Base-by-base conservation (phyloP, 2,113 vertebrate species). In the Callocephalon fimbriatum region DNA sequence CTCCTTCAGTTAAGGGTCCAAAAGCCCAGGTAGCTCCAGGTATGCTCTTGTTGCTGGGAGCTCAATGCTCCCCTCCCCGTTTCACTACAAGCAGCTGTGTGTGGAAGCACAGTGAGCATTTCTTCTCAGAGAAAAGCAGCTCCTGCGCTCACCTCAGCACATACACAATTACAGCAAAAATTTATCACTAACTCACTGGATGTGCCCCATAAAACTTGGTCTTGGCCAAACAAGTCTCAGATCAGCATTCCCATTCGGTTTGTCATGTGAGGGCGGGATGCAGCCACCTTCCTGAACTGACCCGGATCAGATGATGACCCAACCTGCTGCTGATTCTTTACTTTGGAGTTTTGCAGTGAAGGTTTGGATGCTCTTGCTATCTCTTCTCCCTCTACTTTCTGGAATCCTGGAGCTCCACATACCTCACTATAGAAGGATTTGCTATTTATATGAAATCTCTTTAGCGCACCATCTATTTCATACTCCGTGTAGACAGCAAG, bases 61-160 rank as follows among this genome's bases (percentile, higher is more conserved):
- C 37, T 16, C 35, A 51, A 35, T 1, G 0, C 14, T 26, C 13
- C 26, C 12, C 32, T 17, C 38, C 38, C 38, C 38, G 4, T 23
- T 8, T 29, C 4, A 3, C 32, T 22, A 42, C 16, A 15, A 13
- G 31, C 29, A 76, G 66, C 32, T 76, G 42, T 40, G 12, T 0
- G 2, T 13, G 18, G 45, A 63, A 61, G 26, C n/a, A 22, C 10
- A 47, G 79, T 2, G 0, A 61, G 4, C 0, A 0, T 5, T 68
- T 9, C 38, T 54, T 35, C n/a, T 27, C 38, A 0, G 12, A 86
- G 40, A 56, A 73, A 61, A 73, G n/a, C 44, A 56, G 40, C 58
- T 63, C 37, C 53, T 80, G 77, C 45, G 31, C 35, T 50, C 51
- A 47, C 21, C 58, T 56, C 62, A 87, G 29, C 44, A 85, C 9